phyloP scores from a whole-genome alignment of 2,797 vertebrate species.

The Characodon lateralis region DNA sequence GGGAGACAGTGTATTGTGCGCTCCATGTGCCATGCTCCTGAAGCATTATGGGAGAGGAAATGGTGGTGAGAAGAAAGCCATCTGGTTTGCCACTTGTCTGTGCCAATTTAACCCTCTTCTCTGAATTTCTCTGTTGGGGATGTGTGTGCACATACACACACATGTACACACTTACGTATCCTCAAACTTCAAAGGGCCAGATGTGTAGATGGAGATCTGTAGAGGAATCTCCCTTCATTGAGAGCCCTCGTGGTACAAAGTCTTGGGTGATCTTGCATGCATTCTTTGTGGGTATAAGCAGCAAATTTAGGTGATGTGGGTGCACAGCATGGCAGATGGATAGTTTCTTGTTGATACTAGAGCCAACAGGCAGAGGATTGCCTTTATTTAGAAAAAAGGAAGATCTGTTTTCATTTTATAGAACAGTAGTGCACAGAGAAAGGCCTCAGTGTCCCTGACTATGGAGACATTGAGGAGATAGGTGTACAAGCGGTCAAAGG shows the following conservation, averaged over 20 bases:
- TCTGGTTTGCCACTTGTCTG: slow-evolving; percentile 80
- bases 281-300: slow-evolving; percentile 34
- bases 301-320: slow-evolving; percentile 27
- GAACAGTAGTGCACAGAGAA: slow-evolving; percentile 58
- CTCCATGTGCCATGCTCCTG: slow-evolving; percentile 52
- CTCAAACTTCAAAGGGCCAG: slow-evolving; percentile 56
- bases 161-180: slow-evolving; percentile 24
- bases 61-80: slow-evolving; percentile 77
- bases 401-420: slow-evolving; percentile 69
- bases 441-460: slow-evolving; percentile 75
- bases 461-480: slow-evolving; percentile 79
- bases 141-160: slow-evolving; percentile 28
- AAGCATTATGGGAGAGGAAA: slow-evolving; percentile 78
- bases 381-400: slow-evolving; percentile 40
- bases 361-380: slow-evolving; percentile 31
- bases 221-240: slow-evolving; percentile 31
- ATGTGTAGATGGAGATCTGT: slow-evolving; percentile 60
- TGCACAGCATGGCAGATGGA: slow-evolving; percentile 32
- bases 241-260: slow-evolving; percentile 23
- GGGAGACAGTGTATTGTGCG: slow-evolving; percentile 53
- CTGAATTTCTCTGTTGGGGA: slow-evolving; percentile 71
- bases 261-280: slow-evolving; percentile 20
- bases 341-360: slow-evolving; percentile 45
- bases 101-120: slow-evolving; percentile 69
- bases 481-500: slow-evolving; percentile 80